Evolutionary conservation across 2,888 invertebrate species (phyloP).

Genomic region (Drosophila meridionalis): DNA sequence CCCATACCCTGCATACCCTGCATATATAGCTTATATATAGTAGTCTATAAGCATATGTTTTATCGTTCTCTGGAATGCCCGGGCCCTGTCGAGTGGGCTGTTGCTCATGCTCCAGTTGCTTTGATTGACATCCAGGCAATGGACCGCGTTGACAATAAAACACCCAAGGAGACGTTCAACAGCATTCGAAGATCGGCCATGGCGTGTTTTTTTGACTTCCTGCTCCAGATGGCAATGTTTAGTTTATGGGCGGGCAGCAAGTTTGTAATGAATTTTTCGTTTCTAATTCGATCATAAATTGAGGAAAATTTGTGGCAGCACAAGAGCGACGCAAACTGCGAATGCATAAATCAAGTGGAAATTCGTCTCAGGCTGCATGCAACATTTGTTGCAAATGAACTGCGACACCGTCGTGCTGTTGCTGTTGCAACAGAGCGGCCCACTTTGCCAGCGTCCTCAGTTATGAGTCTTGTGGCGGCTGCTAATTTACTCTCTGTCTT

Average conservation of each 20-base stretch:
- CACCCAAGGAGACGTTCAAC: constrained; percentile 34
- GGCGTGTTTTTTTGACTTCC: constrained; percentile 16
- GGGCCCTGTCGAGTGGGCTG: constrained; percentile 27
- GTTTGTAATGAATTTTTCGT: constrained; percentile 49
- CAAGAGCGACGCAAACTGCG: constrained; percentile 26
- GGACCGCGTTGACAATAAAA: constrained; percentile 45
- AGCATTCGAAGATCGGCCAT: background rate
- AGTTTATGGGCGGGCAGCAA: constrained; percentile 30
- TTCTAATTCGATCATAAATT: constrained; percentile 61
- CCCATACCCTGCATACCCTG: constrained; percentile 3
- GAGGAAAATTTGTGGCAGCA: constrained; percentile 25
- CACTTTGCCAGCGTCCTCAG: constrained; percentile 32
- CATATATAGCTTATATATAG: background rate
- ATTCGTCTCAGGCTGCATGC: constrained; percentile 71
- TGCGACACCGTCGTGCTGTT: constrained; percentile 42
- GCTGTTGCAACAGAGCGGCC: constrained; percentile 4
- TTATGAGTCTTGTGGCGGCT: constrained; percentile 43
- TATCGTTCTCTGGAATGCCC: constrained; percentile 24
- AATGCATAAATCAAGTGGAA: constrained; percentile 69
- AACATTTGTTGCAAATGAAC: constrained; percentile 74
- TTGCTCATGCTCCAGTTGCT: constrained; percentile 47
- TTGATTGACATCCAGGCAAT: constrained; percentile 59
- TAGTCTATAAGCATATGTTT: constrained; percentile 41
- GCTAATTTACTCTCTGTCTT: constrained; percentile 45
- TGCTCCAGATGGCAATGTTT: constrained; percentile 11